Evolutionary conservation across 2,797 vertebrate genomes (phyloP).

Genomic region (Synanceia verrucosa): DNA sequence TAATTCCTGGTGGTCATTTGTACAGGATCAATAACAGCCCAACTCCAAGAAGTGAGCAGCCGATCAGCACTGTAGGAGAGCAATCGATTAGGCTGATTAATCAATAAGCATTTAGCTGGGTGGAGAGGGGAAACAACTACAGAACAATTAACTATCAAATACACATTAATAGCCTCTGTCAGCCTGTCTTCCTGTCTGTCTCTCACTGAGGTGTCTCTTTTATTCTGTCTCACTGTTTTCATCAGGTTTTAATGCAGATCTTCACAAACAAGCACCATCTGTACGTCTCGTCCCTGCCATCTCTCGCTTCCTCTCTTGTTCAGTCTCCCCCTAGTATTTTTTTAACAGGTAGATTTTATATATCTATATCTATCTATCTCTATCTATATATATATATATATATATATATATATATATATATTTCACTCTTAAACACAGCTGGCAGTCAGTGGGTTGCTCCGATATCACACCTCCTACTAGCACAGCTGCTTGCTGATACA

Average conservation of each 20-base stretch:
- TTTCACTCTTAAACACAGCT: conserved; percentile 66
- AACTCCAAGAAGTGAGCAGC: conserved; percentile 68
- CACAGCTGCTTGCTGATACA: conserved; percentile 54
- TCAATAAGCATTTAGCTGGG: conserved; percentile 81
- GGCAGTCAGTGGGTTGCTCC: conserved; percentile 56
- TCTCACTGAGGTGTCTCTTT: conserved; percentile 11
- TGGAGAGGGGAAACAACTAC: conserved; percentile 76
- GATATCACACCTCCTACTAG: conserved; percentile 66
- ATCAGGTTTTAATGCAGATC: conserved; percentile 52
- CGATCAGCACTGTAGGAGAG: conserved; percentile 73
- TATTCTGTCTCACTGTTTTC: conserved; percentile 7
- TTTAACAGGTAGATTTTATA: conserved; percentile 56
- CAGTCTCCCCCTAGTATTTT: not conserved
- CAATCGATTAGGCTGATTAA: conserved; percentile 80
- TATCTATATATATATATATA: too few relatives aligned
- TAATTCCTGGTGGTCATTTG: conserved; percentile 79
- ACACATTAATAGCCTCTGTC: conserved; percentile 69
- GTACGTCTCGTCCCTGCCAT: conserved; percentile 25
- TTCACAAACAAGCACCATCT: conserved; percentile 64
- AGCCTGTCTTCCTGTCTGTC: conserved; percentile 46
- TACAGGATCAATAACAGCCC: conserved; percentile 69
- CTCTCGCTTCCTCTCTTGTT: conserved; percentile 1
- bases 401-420: too few relatives aligned
- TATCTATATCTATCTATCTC: too few relatives aligned
- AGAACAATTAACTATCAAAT: conserved; percentile 80